Evolutionary conservation across 2,888 invertebrate species (phyloP), one percentile per base, ranked within the genome.

Genomic region (Microplitis deprimator): DNA sequence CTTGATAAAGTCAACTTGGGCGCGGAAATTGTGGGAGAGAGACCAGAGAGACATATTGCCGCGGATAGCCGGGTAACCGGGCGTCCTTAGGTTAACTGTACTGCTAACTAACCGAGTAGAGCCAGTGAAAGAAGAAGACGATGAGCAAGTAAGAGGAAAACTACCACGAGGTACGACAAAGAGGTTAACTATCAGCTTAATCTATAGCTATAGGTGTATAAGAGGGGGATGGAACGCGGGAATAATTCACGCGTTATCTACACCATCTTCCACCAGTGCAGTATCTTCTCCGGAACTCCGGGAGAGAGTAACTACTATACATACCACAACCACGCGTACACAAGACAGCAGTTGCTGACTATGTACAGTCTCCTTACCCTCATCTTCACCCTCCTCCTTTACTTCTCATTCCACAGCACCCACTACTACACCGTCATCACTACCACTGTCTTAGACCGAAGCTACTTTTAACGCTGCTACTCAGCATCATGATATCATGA

Each of bases 221-320:
- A 50, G 50, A 83, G 71, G 84, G 85, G 85, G 84, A 86, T 83
- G 82, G 80, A 81, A 79, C 81, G 82, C 82, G 83, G 84, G 86
- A 88, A 89, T 89, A 88, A 89, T 89, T 89, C 88, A 89, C 86
- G 86, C 84, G 85, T 87, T 89, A 89, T 89, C 89, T 86, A 85
- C 86, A 87, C 85, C 85, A 89, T 89, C 89, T 88, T 84, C 82
- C 79, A 83, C 83, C 81, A 84, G 83, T 84, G 86, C 84, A 85
- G 85, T 86, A 85, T 85, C 86, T 86, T 86, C 83, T 85, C 84
- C 82, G 82, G 81, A 78, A 81, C 81, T 81, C 75, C 73, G 78
- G 73, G 75, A 79, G 80, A 81, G 78, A 80, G 81, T 81, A 79
- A 78, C 77, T 79, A 50, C 50, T 79, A 73, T 80, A 76, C 81